Base-by-base conservation (phyloP, 2,113 vertebrate genomes). In the Candoia aspera region DNA sequence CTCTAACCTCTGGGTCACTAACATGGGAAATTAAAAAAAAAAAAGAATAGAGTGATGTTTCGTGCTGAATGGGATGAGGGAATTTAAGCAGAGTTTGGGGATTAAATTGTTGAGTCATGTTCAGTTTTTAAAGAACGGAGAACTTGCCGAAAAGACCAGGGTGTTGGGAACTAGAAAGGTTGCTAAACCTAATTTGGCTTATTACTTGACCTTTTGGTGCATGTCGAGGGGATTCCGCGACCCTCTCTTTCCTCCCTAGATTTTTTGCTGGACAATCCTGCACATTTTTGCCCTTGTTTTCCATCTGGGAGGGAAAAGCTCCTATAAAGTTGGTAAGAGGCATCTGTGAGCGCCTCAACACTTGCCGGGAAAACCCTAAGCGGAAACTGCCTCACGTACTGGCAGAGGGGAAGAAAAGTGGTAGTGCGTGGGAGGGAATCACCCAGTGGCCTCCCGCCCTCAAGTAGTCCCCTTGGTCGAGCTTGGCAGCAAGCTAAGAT, bases 41-140 rank as follows among this genome's bases (percentile, higher is more conserved):
- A 37, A 42, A 24, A 24, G 19, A 19, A 24, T 3, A 79, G 73
- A 87, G 19, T 57, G 10, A 55, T 59, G 55, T 8, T 86, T 90
- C 29, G 12, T 29, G 37, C 6, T n/a, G 55, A 23, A 24, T 4
- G 19, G 33, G 58, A 6, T 33, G 15, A 33, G 26, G 26, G 55
- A 37, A n/a, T 57, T 64, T 64, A 23, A 53, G 59, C 53, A 49
- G n/a, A 46, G 0, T 57, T 64, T 23, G 91, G 73, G 79, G 92
- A n/a, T 87, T 87, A 15, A 21, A 33, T 83, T 93, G 92, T 93
- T 94, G 93, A 93, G 91, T 86, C 58, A 79, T 1, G 17, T 17
- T 33, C 54, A 59, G 49, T 49, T 49, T 42, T 2, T 37, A 19
- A 79, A 1, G 90, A 88, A 90, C 59, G 64, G 33, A 24, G n/a